Conservation (phyloP, 2,113 vertebrate species). For the Paramormyrops kingsleyae region DNA sequence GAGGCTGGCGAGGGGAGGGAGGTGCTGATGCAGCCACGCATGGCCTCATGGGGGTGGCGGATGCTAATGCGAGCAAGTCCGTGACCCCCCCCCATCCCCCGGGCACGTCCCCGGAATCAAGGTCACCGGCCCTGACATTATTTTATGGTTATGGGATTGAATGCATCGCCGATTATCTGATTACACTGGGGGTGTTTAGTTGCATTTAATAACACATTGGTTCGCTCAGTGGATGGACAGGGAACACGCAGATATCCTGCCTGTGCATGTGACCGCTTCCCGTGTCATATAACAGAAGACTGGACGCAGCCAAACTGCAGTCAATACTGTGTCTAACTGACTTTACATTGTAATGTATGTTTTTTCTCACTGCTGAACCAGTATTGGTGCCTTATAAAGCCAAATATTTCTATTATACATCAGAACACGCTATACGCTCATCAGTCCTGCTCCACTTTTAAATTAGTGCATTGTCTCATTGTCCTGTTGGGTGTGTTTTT, state of each 20-base stretch:
- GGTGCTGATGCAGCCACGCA: not conserved
- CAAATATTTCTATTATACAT: not conserved
- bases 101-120: not conserved
- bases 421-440: not conserved
- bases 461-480: not conserved
- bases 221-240: not conserved
- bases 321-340: not conserved
- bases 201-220: not conserved
- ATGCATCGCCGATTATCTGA: not conserved
- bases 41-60: not conserved
- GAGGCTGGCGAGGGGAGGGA: not conserved
- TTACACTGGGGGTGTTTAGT: not conserved
- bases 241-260: not conserved
- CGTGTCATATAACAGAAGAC: not conserved
- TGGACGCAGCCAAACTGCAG: not conserved
- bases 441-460: not conserved
- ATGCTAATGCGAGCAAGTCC: not conserved
- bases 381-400: too few species aligned
- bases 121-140: not conserved
- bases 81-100: not conserved
- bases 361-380: not conserved
- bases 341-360: not conserved
- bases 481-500: not conserved
- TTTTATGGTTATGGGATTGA: not conserved
- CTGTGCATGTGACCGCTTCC: not conserved